Percentiles rank a stretch among this genome's conserved stretches.
These are phyloP conservation scores for Glaucidium brasilianum DNA, from an alignment of 2,113 vertebrate species.

Conservation along the genomic window DNA sequence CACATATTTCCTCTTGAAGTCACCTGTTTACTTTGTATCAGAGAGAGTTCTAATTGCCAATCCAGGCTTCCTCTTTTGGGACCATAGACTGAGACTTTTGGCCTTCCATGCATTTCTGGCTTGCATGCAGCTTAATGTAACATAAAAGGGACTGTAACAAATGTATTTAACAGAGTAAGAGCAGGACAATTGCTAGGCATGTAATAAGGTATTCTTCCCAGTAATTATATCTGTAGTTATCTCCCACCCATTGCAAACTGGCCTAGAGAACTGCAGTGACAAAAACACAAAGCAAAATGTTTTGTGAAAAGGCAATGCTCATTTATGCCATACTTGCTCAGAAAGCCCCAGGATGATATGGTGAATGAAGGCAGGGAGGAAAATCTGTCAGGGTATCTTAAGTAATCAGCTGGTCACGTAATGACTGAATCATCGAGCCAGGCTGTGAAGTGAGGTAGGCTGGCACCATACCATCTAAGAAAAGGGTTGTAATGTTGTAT, in stretches of 20 bases:
- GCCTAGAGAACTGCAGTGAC: background rate
- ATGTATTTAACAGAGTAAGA: background rate
- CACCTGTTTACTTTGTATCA: background rate
- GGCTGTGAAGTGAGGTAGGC: slow-evolving; percentile 60
- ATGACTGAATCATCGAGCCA: slow-evolving; percentile 60
- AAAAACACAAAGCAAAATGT: background rate
- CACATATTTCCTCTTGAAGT: background rate
- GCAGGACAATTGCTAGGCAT: background rate
- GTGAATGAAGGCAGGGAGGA: background rate
- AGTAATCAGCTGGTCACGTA: slow-evolving; percentile 54
- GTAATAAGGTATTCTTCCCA: background rate
- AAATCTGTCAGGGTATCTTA: slow-evolving; percentile 59
- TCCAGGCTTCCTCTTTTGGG: background rate
- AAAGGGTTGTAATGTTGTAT: slow-evolving; percentile 62
- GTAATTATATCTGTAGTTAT: background rate
- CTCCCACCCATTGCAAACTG: background rate
- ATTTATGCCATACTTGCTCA: background rate
- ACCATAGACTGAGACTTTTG: background rate
- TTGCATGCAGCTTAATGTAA: background rate
- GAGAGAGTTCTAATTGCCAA: background rate
- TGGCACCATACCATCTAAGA: slow-evolving; percentile 64
- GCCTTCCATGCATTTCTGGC: background rate
- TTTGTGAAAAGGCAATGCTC: slow-evolving; percentile 42
- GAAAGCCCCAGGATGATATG: background rate
- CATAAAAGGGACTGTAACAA: background rate